These are phyloP conservation scores for Chloroceryle aenea DNA, from an alignment of 2,113 vertebrate species.

Conservation along the genomic window DNA sequence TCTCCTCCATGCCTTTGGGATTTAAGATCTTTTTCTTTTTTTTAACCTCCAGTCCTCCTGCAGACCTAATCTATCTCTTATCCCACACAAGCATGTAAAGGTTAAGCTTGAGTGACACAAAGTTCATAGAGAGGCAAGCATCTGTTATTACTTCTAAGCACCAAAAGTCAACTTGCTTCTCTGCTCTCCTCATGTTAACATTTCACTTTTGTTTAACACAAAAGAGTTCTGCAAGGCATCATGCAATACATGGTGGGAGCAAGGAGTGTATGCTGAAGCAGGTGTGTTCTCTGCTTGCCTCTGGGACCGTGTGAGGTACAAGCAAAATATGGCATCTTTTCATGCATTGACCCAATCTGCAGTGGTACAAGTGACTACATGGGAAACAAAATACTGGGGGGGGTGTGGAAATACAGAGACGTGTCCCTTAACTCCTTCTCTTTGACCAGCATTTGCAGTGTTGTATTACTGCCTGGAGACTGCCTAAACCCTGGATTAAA, in stretches of 20 bases:
- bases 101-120: conserved; percentile 50
- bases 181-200: not conserved
- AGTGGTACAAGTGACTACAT: not conserved
- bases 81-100: conserved; percentile 47
- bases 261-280: not conserved
- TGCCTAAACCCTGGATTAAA: conserved; percentile 44
- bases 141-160: conserved; percentile 36
- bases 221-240: not conserved
- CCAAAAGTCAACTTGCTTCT: conserved; percentile 7
- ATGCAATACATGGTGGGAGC: not conserved
- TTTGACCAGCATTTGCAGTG: not conserved
- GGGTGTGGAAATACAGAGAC: not conserved
- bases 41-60: conserved; percentile 17
- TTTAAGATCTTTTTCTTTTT: not conserved
- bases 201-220: conserved; percentile 16
- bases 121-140: conserved; percentile 32
- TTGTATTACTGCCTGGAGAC: not conserved
- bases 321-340: not conserved
- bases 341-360: not conserved
- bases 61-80: conserved; percentile 43
- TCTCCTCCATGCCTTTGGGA: conserved; percentile 10
- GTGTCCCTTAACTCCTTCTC: not conserved
- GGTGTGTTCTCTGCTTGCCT: not conserved
- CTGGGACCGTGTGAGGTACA: not conserved
- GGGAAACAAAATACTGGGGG: not conserved